Conservation (phyloP, 1,140 invertebrate genomes). For the Halesus radiatus region DNA sequence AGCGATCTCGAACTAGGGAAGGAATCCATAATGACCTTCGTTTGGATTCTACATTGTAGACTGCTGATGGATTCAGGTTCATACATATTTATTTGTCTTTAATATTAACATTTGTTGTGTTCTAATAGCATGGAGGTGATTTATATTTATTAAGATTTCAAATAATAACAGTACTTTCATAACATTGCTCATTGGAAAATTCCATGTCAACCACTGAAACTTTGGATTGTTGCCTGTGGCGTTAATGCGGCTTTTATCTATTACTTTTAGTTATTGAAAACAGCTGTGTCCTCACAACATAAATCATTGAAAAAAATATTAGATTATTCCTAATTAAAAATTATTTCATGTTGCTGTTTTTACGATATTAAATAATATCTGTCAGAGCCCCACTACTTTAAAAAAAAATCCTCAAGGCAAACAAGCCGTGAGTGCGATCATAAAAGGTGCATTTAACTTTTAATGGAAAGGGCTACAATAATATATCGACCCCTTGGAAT, state of each 20-base stretch:
- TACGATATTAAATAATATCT: no score
- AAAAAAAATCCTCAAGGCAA: no score
- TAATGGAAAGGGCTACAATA: no score
- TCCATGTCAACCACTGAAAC: not conserved
- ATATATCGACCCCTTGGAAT: no score
- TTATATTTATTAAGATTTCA: not conserved
- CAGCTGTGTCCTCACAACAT: no score
- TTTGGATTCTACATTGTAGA: slow-evolving; percentile 45
- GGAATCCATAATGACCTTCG: slow-evolving; percentile 52
- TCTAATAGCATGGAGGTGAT: slow-evolving; percentile 8
- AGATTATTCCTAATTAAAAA: no score
- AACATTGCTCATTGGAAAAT: not conserved
- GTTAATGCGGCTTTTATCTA: not conserved
- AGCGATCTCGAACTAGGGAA: slow-evolving; percentile 52
- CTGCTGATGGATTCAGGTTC: slow-evolving; percentile 30
- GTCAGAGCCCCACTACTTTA: no score
- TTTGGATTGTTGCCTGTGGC: not conserved
- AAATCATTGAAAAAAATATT: no score
- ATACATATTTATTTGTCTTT: slow-evolving; percentile 17
- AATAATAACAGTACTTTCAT: not conserved
- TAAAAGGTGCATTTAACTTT: no score
- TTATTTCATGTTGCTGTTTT: no score
- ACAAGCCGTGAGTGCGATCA: no score
- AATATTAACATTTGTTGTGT: not conserved
- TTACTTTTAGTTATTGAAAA: no score